Evolutionary conservation across 2,113 vertebrate species (phyloP).

Genomic region (Tachysurus vachellii): DNA sequence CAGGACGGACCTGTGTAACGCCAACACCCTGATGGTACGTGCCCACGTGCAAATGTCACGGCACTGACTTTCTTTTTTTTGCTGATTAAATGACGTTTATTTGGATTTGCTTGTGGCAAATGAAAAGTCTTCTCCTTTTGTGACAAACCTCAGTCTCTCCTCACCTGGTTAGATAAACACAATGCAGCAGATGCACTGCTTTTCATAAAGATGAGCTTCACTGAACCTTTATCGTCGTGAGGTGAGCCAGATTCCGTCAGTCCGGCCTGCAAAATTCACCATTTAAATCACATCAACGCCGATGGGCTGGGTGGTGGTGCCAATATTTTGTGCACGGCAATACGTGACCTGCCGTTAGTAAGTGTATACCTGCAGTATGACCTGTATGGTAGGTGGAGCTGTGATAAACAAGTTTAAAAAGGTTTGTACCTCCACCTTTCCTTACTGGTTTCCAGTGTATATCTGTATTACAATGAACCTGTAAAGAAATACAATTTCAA

Average conservation of each 20-base stretch:
- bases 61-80: neutral
- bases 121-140: neutral
- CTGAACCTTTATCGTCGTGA: neutral
- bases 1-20: neutral
- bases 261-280: neutral
- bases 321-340: neutral
- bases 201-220: conserved; percentile 3
- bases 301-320: neutral
- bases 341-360: neutral
- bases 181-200: neutral
- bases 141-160: neutral
- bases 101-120: neutral
- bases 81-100: neutral
- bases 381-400: neutral
- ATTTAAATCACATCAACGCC: neutral
- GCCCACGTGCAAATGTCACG: neutral
- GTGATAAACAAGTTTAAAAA: neutral
- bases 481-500: too few relatives aligned
- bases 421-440: neutral
- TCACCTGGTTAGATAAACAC: neutral
- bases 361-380: neutral
- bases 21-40: neutral
- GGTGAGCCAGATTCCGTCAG: neutral
- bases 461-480: too few relatives aligned
- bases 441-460: neutral